Conservation (phyloP, 2,797 vertebrate genomes). For the Peromyscus aztecus region DNA sequence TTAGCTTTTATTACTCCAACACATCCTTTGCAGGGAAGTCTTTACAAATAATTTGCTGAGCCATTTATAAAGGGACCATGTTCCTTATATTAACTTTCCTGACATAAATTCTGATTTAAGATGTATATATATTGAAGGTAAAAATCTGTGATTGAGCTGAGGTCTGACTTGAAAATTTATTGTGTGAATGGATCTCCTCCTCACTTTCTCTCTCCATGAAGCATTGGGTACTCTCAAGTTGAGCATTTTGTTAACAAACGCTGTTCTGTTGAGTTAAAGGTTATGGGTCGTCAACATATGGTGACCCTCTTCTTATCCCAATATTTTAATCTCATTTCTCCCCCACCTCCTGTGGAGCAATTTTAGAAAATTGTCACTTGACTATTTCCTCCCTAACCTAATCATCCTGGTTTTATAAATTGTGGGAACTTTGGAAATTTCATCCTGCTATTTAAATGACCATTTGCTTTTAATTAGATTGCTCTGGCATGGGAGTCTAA, state of each 20-base stretch:
- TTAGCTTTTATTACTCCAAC: background rate
- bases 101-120: constrained; percentile 19
- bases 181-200: background rate
- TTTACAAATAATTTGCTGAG: background rate
- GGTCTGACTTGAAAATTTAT: constrained; percentile 13
- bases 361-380: constrained; percentile 65
- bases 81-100: background rate
- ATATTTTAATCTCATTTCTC: constrained; percentile 59
- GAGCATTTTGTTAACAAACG: constrained; percentile 44
- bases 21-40: background rate
- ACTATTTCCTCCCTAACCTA: constrained; percentile 67
- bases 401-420: constrained; percentile 63
- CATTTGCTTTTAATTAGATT: constrained; percentile 80
- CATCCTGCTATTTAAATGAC: constrained; percentile 70
- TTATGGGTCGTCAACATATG: constrained; percentile 41
- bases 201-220: background rate
- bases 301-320: background rate
- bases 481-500: constrained; percentile 69
- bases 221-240: background rate
- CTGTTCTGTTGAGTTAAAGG: background rate
- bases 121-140: background rate
- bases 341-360: constrained; percentile 15
- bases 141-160: background rate
- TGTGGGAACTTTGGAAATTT: constrained; percentile 71
- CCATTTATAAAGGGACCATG: background rate